A percentile compares a stretch with the other conserved stretches of the same genome.
phyloP scores from a whole-genome alignment of 1,140 invertebrate genomes.

The Drosophila pseudoananassae region DNA sequence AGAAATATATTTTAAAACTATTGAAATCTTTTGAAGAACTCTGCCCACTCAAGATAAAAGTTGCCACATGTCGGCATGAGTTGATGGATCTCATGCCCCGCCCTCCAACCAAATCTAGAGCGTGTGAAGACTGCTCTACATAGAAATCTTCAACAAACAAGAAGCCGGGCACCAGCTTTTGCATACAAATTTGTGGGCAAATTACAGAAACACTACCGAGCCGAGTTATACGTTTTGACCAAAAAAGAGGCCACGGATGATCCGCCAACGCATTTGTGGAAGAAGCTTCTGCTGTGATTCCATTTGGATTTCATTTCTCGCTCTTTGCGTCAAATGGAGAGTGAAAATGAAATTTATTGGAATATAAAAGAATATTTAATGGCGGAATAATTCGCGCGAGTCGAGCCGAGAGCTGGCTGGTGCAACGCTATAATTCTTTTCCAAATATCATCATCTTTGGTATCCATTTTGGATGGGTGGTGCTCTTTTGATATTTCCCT shows the following conservation, averaged over 20 bases:
- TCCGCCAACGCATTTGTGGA: conserved; percentile 42
- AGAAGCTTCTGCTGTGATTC: conserved; percentile 24
- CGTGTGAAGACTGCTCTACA: conserved; percentile 70
- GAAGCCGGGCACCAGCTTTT: too few relatives aligned
- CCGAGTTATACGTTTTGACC: conserved; percentile 42
- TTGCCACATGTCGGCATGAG: conserved; percentile 29
- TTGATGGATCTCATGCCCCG: conserved; percentile 25
- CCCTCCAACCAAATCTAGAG: conserved; percentile 34
- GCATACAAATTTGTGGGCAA: conserved; percentile 70
- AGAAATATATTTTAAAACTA: conserved; percentile 7
- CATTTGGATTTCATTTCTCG: conserved; percentile 24
- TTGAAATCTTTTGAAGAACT: conserved; percentile 23
- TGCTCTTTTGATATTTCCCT: conserved; percentile 26
- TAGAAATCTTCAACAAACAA: conserved; percentile 64
- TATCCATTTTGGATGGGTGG: conserved; percentile 9
- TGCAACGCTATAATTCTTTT: conserved; percentile 44
- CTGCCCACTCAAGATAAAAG: conserved; percentile 10
- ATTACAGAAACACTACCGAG: conserved; percentile 54
- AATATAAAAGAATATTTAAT: conserved; percentile 14
- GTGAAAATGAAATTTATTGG: conserved; percentile 36
- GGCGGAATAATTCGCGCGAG: conserved; percentile 23
- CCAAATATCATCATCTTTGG: conserved; percentile 40
- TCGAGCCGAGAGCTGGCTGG: conserved; percentile 3
- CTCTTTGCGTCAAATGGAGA: conserved; percentile 22
- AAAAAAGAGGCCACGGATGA: conserved; percentile 27